A percentile compares a stretch with the other conserved stretches of the same genome.
Conservation (phyloP, 2,888 invertebrate genomes). For the Nesidiocoris tenuis region DNA sequence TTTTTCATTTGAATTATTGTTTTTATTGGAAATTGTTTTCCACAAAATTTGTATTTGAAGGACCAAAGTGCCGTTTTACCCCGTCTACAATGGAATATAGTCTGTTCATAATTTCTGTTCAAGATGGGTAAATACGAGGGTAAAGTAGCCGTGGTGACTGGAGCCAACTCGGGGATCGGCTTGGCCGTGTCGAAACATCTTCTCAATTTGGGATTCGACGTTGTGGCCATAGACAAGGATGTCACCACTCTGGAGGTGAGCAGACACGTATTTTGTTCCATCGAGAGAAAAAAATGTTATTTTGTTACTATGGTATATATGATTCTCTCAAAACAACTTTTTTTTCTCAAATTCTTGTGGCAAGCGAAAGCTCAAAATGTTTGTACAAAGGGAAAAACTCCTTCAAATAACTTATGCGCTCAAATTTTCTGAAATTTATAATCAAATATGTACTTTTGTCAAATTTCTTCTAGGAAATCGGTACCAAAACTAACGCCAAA, state of each 20-base stretch:
- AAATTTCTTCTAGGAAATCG: conserved; percentile 9
- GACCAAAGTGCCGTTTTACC: neutral
- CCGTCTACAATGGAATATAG: neutral
- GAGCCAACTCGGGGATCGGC: conserved; percentile 51
- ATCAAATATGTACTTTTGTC: too few species aligned
- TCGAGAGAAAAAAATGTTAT: too few species aligned
- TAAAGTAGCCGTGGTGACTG: conserved; percentile 50
- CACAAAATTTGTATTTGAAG: neutral
- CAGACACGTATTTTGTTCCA: too few species aligned
- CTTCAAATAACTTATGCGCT: too few species aligned
- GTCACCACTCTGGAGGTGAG: conserved; percentile 48
- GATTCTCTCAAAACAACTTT: too few species aligned
- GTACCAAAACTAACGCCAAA: neutral
- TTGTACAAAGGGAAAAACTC: too few species aligned
- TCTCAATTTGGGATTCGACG: conserved; percentile 47
- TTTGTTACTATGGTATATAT: too few species aligned
- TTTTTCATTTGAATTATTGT: neutral
- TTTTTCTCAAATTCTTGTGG: too few species aligned
- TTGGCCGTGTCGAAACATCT: conserved; percentile 49
- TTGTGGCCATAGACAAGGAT: conserved; percentile 49
- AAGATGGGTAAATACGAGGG: conserved; percentile 49
- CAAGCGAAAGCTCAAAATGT: too few species aligned
- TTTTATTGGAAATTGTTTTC: neutral
- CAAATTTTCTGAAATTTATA: too few species aligned
- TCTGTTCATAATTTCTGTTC: too few species aligned